Evolutionary conservation across 2,888 invertebrate genomes (phyloP).

Genomic region (Tetranychus piercei): DNA sequence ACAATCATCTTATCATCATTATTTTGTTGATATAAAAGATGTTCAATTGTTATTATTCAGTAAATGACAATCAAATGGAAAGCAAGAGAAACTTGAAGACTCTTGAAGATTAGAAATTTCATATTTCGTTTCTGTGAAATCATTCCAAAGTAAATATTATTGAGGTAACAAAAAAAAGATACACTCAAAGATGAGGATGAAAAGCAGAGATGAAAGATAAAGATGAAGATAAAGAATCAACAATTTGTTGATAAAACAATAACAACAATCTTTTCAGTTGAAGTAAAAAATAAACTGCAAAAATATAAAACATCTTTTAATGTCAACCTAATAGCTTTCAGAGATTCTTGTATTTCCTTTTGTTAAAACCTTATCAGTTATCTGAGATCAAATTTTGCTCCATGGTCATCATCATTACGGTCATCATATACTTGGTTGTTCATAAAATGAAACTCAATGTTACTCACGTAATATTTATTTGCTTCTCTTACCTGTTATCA

Average conservation of each 20-base stretch:
- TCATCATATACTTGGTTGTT: neutral
- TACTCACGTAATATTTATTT: neutral
- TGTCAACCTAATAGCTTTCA: neutral
- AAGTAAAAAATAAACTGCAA: too few relatives aligned
- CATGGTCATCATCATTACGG: neutral
- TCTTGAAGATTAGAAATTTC: neutral
- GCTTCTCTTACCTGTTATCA: neutral
- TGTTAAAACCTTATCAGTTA: neutral
- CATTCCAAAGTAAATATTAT: too few relatives aligned
- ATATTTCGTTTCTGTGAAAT: neutral
- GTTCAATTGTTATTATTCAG: neutral
- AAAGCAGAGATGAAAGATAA: neutral
- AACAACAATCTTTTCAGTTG: neutral
- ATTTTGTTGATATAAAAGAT: neutral
- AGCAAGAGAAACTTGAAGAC: neutral
- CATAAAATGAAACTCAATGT: neutral
- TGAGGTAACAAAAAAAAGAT: too few relatives aligned
- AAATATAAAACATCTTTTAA: neutral
- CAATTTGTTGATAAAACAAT: neutral
- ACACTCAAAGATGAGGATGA: neutral
- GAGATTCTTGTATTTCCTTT: neutral
- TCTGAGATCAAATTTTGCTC: neutral
- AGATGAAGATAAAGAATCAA: neutral
- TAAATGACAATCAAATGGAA: neutral
- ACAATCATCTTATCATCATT: neutral